These are phyloP conservation scores for Cheilosia urbana DNA, from an alignment of 2,888 invertebrate genomes.

Conservation along the genomic window DNA sequence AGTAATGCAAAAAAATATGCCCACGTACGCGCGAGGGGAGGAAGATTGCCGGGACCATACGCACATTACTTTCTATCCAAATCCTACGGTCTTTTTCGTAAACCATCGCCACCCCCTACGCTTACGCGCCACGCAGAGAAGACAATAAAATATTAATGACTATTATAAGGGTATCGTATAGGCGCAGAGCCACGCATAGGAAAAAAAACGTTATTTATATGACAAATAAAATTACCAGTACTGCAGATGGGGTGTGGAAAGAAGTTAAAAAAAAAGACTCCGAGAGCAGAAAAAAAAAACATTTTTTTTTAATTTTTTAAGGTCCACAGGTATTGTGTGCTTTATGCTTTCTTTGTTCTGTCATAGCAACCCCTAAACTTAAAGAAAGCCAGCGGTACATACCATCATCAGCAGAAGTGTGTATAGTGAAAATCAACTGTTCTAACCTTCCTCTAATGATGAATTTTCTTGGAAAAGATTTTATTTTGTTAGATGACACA, in stretches of 20 bases:
- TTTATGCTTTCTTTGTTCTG: neutral
- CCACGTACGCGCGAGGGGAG: constrained; percentile 37
- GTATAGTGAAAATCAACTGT: constrained; percentile 14
- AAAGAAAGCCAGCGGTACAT: constrained; percentile 15
- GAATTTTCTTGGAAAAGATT: constrained; percentile 9
- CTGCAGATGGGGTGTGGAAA: constrained; percentile 1
- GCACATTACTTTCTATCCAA: constrained; percentile 9
- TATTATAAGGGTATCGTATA: constrained; percentile 38
- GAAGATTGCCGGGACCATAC: constrained; percentile 25
- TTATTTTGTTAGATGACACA: neutral
- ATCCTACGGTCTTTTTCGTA: constrained; percentile 5
- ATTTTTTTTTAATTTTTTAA: constrained; percentile 17
- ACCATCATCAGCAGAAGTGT: constrained; percentile 7
- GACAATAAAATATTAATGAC: constrained; percentile 55
- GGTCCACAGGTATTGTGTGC: constrained; percentile 20
- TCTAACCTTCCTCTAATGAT: constrained; percentile 11
- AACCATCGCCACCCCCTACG: constrained; percentile 12
- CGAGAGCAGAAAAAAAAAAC: neutral
- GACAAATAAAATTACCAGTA: constrained; percentile 18
- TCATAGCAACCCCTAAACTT: constrained; percentile 18
- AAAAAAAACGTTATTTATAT: neutral
- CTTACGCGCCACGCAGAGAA: constrained; percentile 20
- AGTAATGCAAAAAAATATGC: constrained; percentile 60
- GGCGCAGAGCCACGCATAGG: constrained; percentile 7
- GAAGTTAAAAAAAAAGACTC: neutral